Evolutionary conservation across 2,888 invertebrate species (phyloP).

Genomic region (Parnassius apollo): DNA sequence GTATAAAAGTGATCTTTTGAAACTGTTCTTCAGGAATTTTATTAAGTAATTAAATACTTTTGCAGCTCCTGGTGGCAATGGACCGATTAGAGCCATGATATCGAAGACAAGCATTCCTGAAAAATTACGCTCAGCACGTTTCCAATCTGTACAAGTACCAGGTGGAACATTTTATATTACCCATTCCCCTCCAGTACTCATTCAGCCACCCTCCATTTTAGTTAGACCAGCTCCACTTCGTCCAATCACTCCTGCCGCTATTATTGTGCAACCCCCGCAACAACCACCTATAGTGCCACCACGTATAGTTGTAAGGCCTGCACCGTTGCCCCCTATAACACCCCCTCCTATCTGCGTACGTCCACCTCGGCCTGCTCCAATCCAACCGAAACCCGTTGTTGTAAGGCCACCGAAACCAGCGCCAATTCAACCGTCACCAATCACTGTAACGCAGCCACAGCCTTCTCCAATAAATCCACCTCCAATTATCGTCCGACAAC

Average conservation of each 20-base stretch:
- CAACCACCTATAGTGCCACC: no score
- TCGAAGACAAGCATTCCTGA: conserved; percentile 40
- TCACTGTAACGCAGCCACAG: conserved; percentile 41
- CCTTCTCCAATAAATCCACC: conserved; percentile 36
- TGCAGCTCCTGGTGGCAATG: conserved; percentile 54
- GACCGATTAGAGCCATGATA: conserved; percentile 29
- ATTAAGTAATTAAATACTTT: conserved; percentile 15
- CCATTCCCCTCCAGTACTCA: conserved; percentile 53
- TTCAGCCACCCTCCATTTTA: conserved; percentile 62
- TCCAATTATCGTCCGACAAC: conserved; percentile 49
- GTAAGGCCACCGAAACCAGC: conserved; percentile 48
- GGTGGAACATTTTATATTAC: conserved; percentile 42
- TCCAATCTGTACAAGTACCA: conserved; percentile 52
- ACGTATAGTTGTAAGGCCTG: no score
- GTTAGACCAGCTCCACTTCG: conserved; percentile 46
- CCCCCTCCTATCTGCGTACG: no score
- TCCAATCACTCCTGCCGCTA: conserved; percentile 46
- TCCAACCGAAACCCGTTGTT: conserved; percentile 41
- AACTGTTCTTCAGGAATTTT: not conserved
- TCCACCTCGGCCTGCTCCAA: no score
- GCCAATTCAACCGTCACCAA: conserved; percentile 40
- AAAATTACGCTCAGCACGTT: conserved; percentile 46
- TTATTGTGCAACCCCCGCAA: no score
- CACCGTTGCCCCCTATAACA: no score
- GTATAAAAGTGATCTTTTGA: conserved; percentile 11